These are phyloP conservation scores for Ecliptopera silaceata DNA, from an alignment of 2,888 invertebrate genomes.

Conservation along the genomic window DNA sequence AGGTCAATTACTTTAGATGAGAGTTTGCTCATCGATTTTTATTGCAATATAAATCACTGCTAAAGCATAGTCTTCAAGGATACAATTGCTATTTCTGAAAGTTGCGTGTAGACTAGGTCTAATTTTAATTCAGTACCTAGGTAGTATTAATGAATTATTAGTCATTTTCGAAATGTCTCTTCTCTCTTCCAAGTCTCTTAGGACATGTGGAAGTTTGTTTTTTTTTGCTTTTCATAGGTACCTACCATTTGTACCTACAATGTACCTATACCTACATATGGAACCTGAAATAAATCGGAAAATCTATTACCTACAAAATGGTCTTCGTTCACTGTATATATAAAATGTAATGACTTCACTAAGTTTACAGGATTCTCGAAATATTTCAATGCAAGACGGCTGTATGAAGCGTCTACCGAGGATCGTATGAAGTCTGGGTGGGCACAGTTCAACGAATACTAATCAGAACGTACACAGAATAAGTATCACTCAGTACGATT, in stretches of 20 bases:
- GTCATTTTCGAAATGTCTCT: no score
- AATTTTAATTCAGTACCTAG: neutral
- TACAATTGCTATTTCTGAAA: slow-evolving; percentile 3
- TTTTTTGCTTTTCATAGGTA: no score
- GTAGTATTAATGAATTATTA: no score
- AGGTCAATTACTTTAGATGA: slow-evolving; percentile 73
- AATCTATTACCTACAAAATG: no score
- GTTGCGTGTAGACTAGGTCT: neutral
- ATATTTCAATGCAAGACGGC: slow-evolving; percentile 45
- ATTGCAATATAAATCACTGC: slow-evolving; percentile 4
- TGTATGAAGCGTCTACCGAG: slow-evolving; percentile 35
- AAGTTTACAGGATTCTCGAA: slow-evolving; percentile 1
- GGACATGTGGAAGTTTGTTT: no score
- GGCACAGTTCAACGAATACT: slow-evolving; percentile 13
- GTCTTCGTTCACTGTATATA: no score
- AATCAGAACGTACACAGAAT: slow-evolving; percentile 13
- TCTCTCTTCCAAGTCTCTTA: no score
- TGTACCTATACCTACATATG: no score
- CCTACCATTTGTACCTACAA: no score
- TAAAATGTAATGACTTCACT: neutral
- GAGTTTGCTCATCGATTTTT: slow-evolving; percentile 66
- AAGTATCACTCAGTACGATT: neutral
- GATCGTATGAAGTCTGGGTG: slow-evolving; percentile 45
- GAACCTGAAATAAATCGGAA: no score
- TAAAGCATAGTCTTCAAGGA: slow-evolving; percentile 3